Base-by-base conservation (phyloP, 2,888 invertebrate species). In the Ochropleura leucogaster region DNA sequence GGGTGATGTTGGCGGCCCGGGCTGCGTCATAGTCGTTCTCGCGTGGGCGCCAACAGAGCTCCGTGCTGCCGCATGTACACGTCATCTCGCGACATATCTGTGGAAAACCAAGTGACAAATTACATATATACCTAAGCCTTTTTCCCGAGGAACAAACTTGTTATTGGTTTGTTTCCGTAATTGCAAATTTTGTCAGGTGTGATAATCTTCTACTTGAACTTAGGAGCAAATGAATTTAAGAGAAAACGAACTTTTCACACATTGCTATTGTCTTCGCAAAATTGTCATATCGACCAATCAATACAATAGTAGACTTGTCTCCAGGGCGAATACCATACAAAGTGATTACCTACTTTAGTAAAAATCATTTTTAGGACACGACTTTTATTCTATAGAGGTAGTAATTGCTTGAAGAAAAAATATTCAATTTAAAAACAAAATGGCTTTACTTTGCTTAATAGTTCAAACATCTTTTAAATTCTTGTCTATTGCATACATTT, bases 71-170 rank as follows among this genome's bases (percentile, higher is more conserved):
- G 63, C 94, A 94, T 47, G 75, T 88, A 80, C 95, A 94, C 0
- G 94, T 93, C 95, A 95, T 95, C 49, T 95, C 93, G 10, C 94
- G 94, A 77, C 96, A 96, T 59, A 96, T 94, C 96, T 96, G 85
- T 16, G 9, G 14, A 7, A 44, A 62, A n/a, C 7, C 7, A 14
- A 62, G 10, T 42, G 42, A 5, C 6, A 12, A 42, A 42, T 42
- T 7, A 9, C 40, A 16, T 30, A 3, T 7, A 57, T 30, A 20
- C 20, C 20, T 55, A 20, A n/a, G 6, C 3, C 20, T 55, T 55
- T 55, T 55, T 20, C 0, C 10, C 4, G 4, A n/a, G n/a, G 53
- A 30, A 30, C 30, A 30, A 30, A 30, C 30, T 30, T 30, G 3
- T 30, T 30, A 3, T 30, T 30, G 30, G 30, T 30, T 51, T 51